Evolutionary conservation across 92 coral and sea anemone genomes (phyloP).

Genomic region (Porites cylindrica): DNA sequence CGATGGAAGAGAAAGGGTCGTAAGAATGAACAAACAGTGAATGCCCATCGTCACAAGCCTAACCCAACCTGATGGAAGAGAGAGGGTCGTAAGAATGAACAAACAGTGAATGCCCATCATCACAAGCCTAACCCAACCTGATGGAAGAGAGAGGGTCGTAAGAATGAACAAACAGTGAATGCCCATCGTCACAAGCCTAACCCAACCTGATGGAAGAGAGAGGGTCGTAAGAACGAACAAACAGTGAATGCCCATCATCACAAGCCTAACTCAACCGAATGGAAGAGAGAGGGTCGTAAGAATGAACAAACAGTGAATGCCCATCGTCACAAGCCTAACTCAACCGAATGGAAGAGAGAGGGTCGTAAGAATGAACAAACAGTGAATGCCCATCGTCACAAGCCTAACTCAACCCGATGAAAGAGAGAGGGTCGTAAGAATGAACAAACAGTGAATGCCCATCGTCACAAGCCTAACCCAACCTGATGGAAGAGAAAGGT

Average conservation of each 20-base stretch:
- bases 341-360: conserved; percentile 35
- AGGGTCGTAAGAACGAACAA: conserved; percentile 30
- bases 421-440: conserved; percentile 43
- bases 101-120: conserved; percentile 30
- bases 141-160: conserved; percentile 33
- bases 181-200: conserved; percentile 22
- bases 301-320: conserved; percentile 26
- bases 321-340: conserved; percentile 48
- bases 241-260: conserved; percentile 36
- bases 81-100: conserved; percentile 40
- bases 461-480: conserved; percentile 40
- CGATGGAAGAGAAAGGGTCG: conserved; percentile 40
- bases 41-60: conserved; percentile 44
- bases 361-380: conserved; percentile 26
- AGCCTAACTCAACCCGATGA: conserved; percentile 33
- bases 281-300: conserved; percentile 47
- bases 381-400: conserved; percentile 35
- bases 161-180: conserved; percentile 15
- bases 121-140: conserved; percentile 50
- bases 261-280: conserved; percentile 29
- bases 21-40: conserved; percentile 35
- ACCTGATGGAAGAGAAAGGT: background rate
- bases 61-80: conserved; percentile 37
- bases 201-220: conserved; percentile 20
- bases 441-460: conserved; percentile 31